These are phyloP conservation scores for Aurelia sp. DNA, from an alignment of 30 jellyfish, hydroid and myxozoan species.

Conservation along the genomic window DNA sequence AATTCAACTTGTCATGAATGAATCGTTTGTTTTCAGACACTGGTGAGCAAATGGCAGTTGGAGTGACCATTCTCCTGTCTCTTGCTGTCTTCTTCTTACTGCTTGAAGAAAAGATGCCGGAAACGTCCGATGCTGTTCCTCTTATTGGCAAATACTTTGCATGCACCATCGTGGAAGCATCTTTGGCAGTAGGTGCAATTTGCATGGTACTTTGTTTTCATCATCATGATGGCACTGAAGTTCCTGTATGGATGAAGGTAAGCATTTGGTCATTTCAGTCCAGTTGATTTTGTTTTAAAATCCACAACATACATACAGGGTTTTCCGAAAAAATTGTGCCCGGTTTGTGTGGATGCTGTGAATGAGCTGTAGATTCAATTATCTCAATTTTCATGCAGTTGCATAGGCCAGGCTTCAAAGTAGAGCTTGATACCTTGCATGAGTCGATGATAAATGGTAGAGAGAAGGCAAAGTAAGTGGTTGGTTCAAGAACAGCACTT, in stretches of 20 bases:
- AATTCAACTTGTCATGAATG: neutral
- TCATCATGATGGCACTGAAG: conserved; percentile 82
- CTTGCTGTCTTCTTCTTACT: conserved; percentile 84
- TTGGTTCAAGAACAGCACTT: too few species aligned
- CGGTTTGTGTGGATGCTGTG: too few species aligned
- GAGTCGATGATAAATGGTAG: too few species aligned
- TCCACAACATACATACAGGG: too few species aligned
- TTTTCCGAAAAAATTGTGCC: too few species aligned
- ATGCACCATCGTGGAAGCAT: conserved; percentile 74
- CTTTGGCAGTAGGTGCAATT: conserved; percentile 80
- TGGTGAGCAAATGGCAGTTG: conserved; percentile 93
- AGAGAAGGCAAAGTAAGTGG: too few species aligned
- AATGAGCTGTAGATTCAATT: too few species aligned
- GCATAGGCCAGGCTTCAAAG: too few species aligned
- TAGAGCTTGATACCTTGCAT: too few species aligned
- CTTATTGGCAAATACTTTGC: conserved; percentile 86
- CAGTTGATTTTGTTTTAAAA: too few species aligned
- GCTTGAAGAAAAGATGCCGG: conserved; percentile 87
- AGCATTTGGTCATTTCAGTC: too few species aligned
- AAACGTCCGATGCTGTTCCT: conserved; percentile 84
- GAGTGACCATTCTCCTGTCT: conserved; percentile 78
- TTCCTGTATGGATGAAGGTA: conserved; percentile 89
- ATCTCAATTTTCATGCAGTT: too few species aligned
- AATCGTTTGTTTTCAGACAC: conserved; percentile 64
- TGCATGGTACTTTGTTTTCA: conserved; percentile 78